Evolutionary conservation across 2,888 invertebrate species (phyloP).

Genomic region (Hofmannophila pseudospretella): DNA sequence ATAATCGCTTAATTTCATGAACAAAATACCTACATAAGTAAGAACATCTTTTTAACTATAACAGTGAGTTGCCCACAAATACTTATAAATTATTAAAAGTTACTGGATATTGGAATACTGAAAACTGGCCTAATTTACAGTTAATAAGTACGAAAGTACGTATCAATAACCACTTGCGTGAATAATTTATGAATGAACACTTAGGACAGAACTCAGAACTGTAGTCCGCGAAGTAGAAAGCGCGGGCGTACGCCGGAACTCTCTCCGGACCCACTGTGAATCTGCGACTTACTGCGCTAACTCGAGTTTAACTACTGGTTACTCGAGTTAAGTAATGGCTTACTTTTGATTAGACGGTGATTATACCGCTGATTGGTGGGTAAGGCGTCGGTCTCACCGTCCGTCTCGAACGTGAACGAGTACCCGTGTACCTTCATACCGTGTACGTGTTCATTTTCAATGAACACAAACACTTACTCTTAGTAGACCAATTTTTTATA

Average conservation of each 20-base stretch:
- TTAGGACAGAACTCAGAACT: not conserved
- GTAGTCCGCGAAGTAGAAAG: conserved; percentile 1
- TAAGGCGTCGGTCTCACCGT: conserved; percentile 29
- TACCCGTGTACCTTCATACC: not conserved
- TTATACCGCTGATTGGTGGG: conserved; percentile 40
- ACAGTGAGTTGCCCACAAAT: too few species aligned
- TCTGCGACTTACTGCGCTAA: conserved; percentile 35
- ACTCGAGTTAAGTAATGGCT: conserved; percentile 35
- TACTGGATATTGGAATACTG: too few species aligned
- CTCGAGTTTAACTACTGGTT: conserved; percentile 35
- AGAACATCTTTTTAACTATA: too few species aligned
- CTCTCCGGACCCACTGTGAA: conserved; percentile 26
- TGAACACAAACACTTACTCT: too few species aligned
- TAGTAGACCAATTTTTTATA: too few species aligned
- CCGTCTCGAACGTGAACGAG: conserved; percentile 35
- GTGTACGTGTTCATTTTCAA: not conserved
- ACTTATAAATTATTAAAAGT: too few species aligned
- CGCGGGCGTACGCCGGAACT: conserved; percentile 12
- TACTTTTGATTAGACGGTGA: conserved; percentile 44
- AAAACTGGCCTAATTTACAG: too few species aligned
- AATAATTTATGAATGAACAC: conserved; percentile 7
- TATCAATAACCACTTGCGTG: conserved; percentile 4
- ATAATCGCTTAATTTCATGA: too few species aligned
- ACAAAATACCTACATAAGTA: too few species aligned
- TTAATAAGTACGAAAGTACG: too few species aligned